phyloP scores from a whole-genome alignment of 2,888 invertebrate species.

The Oligia latruncula region DNA sequence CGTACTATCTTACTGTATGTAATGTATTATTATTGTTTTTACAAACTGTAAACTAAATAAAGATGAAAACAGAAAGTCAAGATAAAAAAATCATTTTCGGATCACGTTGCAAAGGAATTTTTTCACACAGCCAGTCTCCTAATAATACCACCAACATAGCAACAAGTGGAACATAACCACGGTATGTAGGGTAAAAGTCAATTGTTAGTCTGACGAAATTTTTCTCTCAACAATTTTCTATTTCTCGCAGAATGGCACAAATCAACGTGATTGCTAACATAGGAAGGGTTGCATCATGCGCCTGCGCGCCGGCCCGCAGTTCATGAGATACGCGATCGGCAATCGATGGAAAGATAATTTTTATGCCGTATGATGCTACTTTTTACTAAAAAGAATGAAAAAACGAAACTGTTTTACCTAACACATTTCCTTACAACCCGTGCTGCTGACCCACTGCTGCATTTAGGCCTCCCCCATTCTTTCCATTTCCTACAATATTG shows the following conservation, averaged over 20 bases:
- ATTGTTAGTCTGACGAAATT: slow-evolving; percentile 65
- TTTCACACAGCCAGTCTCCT: slow-evolving; percentile 44
- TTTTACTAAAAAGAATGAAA: not conserved
- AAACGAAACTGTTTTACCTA: not conserved
- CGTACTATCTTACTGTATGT: not conserved
- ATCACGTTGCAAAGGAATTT: slow-evolving; percentile 38
- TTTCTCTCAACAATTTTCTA: slow-evolving; percentile 69
- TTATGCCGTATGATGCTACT: slow-evolving; percentile 9
- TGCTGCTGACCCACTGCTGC: not conserved
- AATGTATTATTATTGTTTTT: not conserved
- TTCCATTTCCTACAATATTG: too few relatives aligned
- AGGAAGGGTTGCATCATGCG: slow-evolving; percentile 68
- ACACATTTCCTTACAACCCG: not conserved
- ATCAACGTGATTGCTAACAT: slow-evolving; percentile 68
- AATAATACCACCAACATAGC: slow-evolving; percentile 38
- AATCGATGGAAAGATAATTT: slow-evolving; percentile 28
- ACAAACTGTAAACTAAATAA: not conserved
- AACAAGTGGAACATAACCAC: slow-evolving; percentile 39
- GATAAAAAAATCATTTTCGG: slow-evolving; percentile 14
- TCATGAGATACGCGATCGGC: slow-evolving; percentile 57
- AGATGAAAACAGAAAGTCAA: not conserved
- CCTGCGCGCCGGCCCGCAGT: slow-evolving; percentile 62
- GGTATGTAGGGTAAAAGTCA: slow-evolving; percentile 63
- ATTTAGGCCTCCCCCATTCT: not conserved
- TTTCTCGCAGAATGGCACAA: slow-evolving; percentile 67